These are phyloP conservation scores for Autographa gamma DNA, from an alignment of 2,888 invertebrate genomes.

Conservation along the genomic window DNA sequence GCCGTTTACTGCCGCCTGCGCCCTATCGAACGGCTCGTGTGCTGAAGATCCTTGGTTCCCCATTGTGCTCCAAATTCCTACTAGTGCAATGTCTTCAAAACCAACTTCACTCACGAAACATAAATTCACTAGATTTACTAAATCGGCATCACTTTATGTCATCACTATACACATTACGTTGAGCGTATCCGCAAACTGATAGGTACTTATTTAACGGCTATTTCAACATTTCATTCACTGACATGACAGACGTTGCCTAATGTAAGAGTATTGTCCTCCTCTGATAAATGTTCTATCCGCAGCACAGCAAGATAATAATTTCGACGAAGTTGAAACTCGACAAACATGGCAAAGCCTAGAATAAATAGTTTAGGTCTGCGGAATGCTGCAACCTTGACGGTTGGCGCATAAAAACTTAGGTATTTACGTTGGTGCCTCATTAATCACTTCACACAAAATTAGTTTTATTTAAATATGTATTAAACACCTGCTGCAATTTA, in stretches of 20 bases:
- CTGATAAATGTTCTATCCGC: constrained; percentile 78
- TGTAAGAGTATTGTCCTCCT: constrained; percentile 75
- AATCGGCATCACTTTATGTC: constrained; percentile 54
- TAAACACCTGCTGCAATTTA: constrained; percentile 55
- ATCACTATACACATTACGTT: constrained; percentile 57
- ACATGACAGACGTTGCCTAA: constrained; percentile 72
- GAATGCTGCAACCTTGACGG: constrained; percentile 80
- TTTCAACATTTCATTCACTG: constrained; percentile 71
- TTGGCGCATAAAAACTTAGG: constrained; percentile 71
- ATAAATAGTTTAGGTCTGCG: constrained; percentile 80
- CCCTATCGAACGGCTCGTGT: constrained; percentile 94
- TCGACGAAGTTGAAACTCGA: constrained; percentile 80
- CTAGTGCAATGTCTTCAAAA: constrained; percentile 56
- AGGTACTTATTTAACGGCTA: constrained; percentile 63
- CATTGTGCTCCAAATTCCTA: constrained; percentile 83
- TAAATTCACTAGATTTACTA: constrained; percentile 58
- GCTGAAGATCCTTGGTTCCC: constrained; percentile 95
- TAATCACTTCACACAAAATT: constrained; percentile 58
- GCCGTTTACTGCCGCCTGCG: constrained; percentile 83
- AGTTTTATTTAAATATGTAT: constrained; percentile 40
- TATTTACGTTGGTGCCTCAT: constrained; percentile 65
- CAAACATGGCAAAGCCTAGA: constrained; percentile 83
- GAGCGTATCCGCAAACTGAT: constrained; percentile 57
- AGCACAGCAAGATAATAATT: constrained; percentile 83
- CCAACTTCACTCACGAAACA: constrained; percentile 63